Base-by-base conservation (phyloP, 2,113 vertebrate species). In the Sula dactylatra region DNA sequence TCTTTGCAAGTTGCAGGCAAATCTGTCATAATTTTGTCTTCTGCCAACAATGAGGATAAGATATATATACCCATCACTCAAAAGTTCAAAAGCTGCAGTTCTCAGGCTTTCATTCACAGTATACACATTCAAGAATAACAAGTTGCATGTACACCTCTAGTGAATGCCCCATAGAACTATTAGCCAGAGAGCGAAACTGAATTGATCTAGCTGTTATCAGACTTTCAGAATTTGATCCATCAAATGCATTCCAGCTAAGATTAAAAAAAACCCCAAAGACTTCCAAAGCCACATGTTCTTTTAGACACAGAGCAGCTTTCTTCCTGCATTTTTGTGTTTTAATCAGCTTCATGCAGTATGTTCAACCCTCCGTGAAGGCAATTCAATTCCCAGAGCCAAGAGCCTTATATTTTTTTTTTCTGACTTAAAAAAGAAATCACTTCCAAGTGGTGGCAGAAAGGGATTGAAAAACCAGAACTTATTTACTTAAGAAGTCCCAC, bases 1-100 rank as follows among this genome's bases (percentile, higher is more conserved):
- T 79, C 81, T 89, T 66, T 83, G 38, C 66, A 95, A 81, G 49
- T 89, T 65, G 50, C 54, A 83, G 87, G 24, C 26, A 94, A 94
- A 94, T 88, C 79, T 88, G 91, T 83, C 90, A 95, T 42, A 82
- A 92, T 95, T 90, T 86, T 81, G 21, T 86, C 72, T 94, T 96
- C 74, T 90, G 71, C 52, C 91, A 94, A 67, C 49, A 90, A 81
- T 66, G 44, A 86, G 50, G 40, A 88, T 80, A 76, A 91, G 90
- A 93, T 61, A 81, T 38, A 27, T 50, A 59, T 77, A 81, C 36
- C 44, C 56, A 34, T 77, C 90, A 83, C 50, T 83, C 74, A 83
- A 25, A 90, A 89, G 50, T 82, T 84, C 62, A 85, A 73, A 94
- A 89, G 38, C 64, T 85, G 49, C 17, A 52, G 24, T 90, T 95